These are phyloP conservation scores for Triplophysa tibetana DNA, from an alignment of 2,113 vertebrate genomes.

Conservation along the genomic window DNA sequence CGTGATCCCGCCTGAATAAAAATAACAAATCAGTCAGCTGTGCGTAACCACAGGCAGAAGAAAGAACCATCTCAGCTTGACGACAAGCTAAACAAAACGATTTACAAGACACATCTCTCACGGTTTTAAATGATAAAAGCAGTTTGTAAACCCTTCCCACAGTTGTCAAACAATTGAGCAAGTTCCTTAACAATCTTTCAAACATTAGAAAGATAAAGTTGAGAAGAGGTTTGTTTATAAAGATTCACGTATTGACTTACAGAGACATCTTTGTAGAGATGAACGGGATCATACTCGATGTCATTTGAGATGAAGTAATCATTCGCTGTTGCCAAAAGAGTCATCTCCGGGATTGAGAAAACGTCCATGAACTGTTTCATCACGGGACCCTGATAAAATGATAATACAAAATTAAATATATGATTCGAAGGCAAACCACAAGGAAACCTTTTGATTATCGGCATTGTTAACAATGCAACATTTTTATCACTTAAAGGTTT, in stretches of 20 bases:
- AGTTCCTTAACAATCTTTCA: neutral
- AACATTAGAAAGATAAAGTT: neutral
- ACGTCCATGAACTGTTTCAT: slow-evolving; percentile 87
- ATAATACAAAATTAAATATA: slow-evolving; percentile 4
- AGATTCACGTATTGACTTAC: slow-evolving; percentile 64
- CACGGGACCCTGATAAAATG: slow-evolving; percentile 73
- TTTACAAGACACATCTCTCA: slow-evolving; percentile 14
- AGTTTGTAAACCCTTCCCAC: slow-evolving; percentile 35
- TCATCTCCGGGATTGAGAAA: slow-evolving; percentile 86
- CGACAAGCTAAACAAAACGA: neutral
- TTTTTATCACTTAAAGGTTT: no score
- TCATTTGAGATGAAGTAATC: slow-evolving; percentile 81
- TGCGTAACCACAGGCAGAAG: slow-evolving; percentile 10
- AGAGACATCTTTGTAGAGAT: slow-evolving; percentile 84
- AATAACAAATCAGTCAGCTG: slow-evolving; percentile 31
- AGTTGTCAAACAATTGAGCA: slow-evolving; percentile 29
- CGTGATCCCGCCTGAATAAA: slow-evolving; percentile 19
- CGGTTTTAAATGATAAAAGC: slow-evolving; percentile 6
- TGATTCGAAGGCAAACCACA: neutral
- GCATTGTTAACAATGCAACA: no score
- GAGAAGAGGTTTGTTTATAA: neutral
- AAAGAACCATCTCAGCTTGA: neutral
- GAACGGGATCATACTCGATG: slow-evolving; percentile 83
- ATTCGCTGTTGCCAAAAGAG: slow-evolving; percentile 79
- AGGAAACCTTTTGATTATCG: neutral